These are phyloP conservation scores for Uloborus plumipes DNA, from an alignment of 2,888 invertebrate genomes.

Conservation along the genomic window DNA sequence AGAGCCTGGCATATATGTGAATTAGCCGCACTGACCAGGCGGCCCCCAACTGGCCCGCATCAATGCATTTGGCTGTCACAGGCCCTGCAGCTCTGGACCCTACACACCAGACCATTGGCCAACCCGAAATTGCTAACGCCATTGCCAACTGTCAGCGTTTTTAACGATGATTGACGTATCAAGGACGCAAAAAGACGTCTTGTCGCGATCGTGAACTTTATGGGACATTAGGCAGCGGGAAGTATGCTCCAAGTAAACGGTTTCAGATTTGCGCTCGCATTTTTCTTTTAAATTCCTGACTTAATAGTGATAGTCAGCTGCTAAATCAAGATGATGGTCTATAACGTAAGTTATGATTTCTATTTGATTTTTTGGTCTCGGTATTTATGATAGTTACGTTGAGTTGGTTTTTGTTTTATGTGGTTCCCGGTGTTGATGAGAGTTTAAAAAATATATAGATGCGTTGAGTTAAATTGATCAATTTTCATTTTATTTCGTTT, in stretches of 20 bases:
- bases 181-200: conserved; percentile 20
- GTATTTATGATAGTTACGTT: no score
- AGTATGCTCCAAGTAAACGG: neutral
- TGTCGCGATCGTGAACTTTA: neutral
- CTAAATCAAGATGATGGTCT: no score
- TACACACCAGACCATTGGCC: conserved; percentile 35
- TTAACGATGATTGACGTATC: conserved; percentile 58
- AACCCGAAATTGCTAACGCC: conserved; percentile 18
- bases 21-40: conserved; percentile 10
- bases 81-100: conserved; percentile 1
- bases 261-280: no score
- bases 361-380: no score
- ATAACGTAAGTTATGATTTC: no score
- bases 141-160: conserved; percentile 45
- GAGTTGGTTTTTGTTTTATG: no score
- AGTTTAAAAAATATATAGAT: no score
- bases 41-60: conserved; percentile 9
- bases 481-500: no score
- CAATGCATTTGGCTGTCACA: conserved; percentile 29
- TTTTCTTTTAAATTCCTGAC: no score
- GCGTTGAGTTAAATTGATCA: no score
- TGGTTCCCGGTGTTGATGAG: no score
- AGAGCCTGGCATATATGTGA: conserved; percentile 16
- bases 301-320: no score
- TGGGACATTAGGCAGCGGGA: conserved; percentile 18